phyloP scores from a whole-genome alignment of 2,113 vertebrate species.

The Mesoclemmys tuberculata region DNA sequence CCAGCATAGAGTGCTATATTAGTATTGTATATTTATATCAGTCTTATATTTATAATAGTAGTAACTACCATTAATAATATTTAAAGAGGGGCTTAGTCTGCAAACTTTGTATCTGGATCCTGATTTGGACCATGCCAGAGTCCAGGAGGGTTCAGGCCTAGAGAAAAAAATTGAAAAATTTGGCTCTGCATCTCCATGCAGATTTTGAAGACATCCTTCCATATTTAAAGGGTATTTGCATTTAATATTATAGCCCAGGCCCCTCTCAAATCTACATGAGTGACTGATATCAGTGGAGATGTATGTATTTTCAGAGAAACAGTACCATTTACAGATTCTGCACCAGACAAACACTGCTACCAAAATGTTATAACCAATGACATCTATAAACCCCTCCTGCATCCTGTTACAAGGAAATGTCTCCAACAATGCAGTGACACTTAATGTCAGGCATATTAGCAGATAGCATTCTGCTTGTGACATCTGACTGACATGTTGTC shows the following conservation, averaged over 20 bases:
- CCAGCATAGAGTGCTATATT: not conserved
- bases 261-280: not conserved
- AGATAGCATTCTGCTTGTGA: constrained; percentile 37
- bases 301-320: not conserved
- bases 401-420: constrained; percentile 10
- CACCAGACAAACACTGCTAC: not conserved
- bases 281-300: not conserved
- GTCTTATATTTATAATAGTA: not conserved
- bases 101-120: not conserved
- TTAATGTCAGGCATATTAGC: not conserved
- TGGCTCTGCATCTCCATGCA: not conserved
- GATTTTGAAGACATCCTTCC: not conserved
- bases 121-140: not conserved
- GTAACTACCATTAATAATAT: not conserved
- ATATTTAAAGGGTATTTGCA: not conserved
- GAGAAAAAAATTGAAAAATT: not conserved
- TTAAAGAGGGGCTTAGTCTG: not conserved
- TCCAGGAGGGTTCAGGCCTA: not conserved
- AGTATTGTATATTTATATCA: not conserved
- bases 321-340: not conserved
- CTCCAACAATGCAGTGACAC: constrained; percentile 13
- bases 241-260: not conserved
- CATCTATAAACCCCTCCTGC: not conserved
- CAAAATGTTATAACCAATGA: not conserved
- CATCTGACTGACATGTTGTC: constrained; percentile 47